These are phyloP conservation scores for Yoshiicerus persimilis DNA, from an alignment of 1,140 invertebrate genomes.

Conservation along the genomic window DNA sequence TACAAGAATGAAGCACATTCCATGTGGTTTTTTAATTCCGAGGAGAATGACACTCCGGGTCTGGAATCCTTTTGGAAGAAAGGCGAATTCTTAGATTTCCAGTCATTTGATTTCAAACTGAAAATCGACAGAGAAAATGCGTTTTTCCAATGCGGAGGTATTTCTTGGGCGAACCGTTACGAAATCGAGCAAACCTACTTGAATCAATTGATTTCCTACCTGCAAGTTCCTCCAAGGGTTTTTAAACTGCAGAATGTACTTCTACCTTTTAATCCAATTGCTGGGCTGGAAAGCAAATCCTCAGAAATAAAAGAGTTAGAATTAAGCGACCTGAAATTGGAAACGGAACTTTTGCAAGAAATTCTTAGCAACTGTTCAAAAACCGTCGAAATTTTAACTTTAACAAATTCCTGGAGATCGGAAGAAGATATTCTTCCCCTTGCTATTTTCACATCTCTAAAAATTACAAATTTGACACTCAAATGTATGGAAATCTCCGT, in stretches of 20 bases:
- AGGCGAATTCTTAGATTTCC: not conserved
- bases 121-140: not conserved
- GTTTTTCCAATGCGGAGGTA: not conserved
- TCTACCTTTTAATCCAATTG: not conserved
- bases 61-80: not conserved
- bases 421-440: not conserved
- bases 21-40: not conserved
- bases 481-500: not conserved
- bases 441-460: not conserved
- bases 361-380: not conserved
- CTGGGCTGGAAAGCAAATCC: not conserved
- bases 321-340: not conserved
- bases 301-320: not conserved
- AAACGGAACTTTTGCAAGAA: not conserved
- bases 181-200: not conserved
- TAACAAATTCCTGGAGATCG: not conserved
- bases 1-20: not conserved
- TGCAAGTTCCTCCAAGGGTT: not conserved
- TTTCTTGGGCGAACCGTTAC: not conserved
- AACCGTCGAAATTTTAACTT: not conserved
- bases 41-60: not conserved
- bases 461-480: not conserved
- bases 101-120: not conserved
- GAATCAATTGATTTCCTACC: not conserved
- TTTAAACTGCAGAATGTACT: not conserved